Evolutionary conservation across 2,113 vertebrate species (phyloP).

Genomic region (Micronisus gabar): DNA sequence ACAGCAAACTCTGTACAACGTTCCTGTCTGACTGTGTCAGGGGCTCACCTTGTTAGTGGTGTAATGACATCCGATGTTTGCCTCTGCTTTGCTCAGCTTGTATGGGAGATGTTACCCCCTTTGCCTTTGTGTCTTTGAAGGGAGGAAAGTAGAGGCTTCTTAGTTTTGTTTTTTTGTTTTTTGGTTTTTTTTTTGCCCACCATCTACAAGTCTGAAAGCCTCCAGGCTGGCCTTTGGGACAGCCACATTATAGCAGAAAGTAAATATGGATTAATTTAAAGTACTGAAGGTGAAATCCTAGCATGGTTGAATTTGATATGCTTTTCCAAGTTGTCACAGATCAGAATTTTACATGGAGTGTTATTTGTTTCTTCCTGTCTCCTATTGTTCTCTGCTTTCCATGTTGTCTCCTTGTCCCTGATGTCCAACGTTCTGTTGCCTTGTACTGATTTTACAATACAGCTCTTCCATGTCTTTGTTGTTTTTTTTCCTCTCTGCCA

Average conservation of each 20-base stretch:
- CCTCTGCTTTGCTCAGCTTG: background rate
- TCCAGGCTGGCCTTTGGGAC: background rate
- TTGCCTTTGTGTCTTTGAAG: background rate
- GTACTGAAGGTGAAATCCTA: background rate
- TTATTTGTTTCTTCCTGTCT: background rate
- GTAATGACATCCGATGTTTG: background rate
- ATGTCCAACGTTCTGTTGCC: background rate
- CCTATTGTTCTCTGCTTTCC: background rate
- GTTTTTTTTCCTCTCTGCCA: background rate
- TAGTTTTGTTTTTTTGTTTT: no score
- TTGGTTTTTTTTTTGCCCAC: background rate
- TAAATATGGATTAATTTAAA: background rate
- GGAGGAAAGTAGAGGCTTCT: background rate
- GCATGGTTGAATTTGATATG: background rate
- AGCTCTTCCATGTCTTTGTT: background rate
- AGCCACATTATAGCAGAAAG: background rate
- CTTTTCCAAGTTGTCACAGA: background rate
- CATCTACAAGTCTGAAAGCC: background rate
- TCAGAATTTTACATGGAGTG: background rate
- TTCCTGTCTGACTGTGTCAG: conserved; percentile 82
- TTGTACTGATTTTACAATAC: background rate
- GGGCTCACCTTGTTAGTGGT: background rate
- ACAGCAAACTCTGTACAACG: conserved; percentile 75
- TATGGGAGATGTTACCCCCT: background rate
- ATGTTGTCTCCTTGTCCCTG: background rate